These are phyloP conservation scores for Lepus townsendii DNA, from an alignment of 2,797 vertebrate genomes.

Conservation along the genomic window DNA sequence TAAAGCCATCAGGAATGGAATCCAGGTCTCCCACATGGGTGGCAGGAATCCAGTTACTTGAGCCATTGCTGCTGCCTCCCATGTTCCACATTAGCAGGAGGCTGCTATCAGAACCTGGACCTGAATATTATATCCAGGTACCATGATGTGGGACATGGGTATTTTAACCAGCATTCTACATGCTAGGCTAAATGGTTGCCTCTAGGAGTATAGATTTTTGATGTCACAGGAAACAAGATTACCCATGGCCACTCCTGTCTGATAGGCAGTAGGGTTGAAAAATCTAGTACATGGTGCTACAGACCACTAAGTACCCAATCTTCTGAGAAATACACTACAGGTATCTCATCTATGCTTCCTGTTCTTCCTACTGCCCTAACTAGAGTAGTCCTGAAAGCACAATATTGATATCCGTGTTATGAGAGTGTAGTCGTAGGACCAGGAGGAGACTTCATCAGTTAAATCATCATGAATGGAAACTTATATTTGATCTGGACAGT, in stretches of 20 bases:
- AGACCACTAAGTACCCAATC: neutral
- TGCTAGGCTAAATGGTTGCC: no score
- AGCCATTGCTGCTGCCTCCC: no score
- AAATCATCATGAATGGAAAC: neutral
- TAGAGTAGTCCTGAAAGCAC: neutral
- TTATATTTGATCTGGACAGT: slow-evolving; percentile 37
- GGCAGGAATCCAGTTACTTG: no score
- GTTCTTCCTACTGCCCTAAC: neutral
- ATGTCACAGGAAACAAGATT: neutral
- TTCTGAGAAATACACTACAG: neutral
- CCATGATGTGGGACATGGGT: no score
- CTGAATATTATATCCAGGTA: no score
- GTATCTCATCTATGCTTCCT: neutral
- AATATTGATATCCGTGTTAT: neutral
- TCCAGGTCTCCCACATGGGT: no score
- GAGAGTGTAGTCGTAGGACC: neutral
- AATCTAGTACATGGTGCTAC: neutral
- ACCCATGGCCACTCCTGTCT: neutral
- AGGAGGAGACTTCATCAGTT: neutral
- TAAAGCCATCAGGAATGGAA: no score
- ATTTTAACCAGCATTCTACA: no score
- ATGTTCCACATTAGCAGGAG: no score
- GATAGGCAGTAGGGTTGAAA: neutral
- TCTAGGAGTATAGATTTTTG: neutral
- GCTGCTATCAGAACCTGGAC: no score